Percentiles rank a stretch among this genome's conserved stretches.
Conservation (phyloP, 1,140 invertebrate genomes). For the Dufourea novaeangliae region DNA sequence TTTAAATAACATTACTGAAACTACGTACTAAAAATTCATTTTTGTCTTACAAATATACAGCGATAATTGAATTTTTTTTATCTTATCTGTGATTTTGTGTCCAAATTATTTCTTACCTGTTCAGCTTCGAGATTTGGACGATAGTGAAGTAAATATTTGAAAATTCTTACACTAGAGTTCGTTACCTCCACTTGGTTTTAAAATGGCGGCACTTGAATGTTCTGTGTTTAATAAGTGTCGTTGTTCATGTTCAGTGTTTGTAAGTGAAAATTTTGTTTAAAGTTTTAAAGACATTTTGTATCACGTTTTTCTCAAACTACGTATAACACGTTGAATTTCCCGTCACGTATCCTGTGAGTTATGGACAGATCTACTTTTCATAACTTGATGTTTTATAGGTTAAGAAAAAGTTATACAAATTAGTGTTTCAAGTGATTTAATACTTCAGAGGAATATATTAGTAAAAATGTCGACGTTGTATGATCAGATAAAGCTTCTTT, state of each 20-base stretch:
- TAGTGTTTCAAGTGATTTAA: background rate
- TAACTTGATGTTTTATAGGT: conserved; percentile 21
- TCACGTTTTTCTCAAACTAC: background rate
- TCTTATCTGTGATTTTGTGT: too few relatives aligned
- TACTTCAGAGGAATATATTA: conserved; percentile 9
- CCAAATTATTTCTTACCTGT: background rate
- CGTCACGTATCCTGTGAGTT: background rate
- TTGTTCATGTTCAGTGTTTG: background rate
- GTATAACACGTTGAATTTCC: background rate
- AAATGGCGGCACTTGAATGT: conserved; percentile 16
- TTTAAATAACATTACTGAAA: background rate
- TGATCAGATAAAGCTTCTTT: conserved; percentile 84
- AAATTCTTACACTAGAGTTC: background rate
- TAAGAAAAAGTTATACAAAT: conserved; percentile 19
- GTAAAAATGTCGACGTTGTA: conserved; percentile 79
- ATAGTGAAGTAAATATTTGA: background rate
- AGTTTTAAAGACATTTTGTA: background rate
- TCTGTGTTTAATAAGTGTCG: conserved; percentile 22
- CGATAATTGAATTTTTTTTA: conserved; percentile 1
- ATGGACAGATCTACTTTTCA: background rate
- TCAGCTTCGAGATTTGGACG: background rate
- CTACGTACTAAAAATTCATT: background rate
- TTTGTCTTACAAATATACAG: background rate
- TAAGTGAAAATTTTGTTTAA: conserved; percentile 2
- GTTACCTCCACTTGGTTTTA: background rate